phyloP scores from a whole-genome alignment of 2,113 vertebrate species.

The Oryzias melastigma region DNA sequence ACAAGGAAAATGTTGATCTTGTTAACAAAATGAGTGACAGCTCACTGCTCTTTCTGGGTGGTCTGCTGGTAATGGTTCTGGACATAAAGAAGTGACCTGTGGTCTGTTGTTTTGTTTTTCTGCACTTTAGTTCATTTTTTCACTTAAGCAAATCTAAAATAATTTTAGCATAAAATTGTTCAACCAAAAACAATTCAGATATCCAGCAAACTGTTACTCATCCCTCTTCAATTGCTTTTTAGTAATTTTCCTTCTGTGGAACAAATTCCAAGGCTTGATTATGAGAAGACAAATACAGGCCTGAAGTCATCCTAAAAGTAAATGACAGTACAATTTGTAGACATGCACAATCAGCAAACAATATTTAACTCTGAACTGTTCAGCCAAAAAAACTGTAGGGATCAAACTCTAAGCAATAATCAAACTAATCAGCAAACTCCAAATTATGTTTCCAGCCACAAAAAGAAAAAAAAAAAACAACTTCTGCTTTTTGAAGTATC shows the following conservation, averaged over 20 bases:
- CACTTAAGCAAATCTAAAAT: slow-evolving; percentile 39
- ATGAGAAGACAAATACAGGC: too few species aligned
- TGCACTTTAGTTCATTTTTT: slow-evolving; percentile 41
- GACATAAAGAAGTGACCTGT: slow-evolving; percentile 17
- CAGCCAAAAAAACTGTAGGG: too few species aligned
- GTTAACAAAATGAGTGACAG: slow-evolving; percentile 67
- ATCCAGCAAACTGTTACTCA: slow-evolving; percentile 16
- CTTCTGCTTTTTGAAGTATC: too few species aligned
- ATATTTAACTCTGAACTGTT: too few species aligned
- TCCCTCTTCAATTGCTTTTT: slow-evolving; percentile 9
- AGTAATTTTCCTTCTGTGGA: background rate
- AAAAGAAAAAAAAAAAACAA: too few species aligned
- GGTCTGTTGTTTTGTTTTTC: slow-evolving; percentile 17
- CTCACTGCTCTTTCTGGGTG: slow-evolving; percentile 66
- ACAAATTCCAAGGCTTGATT: too few species aligned
- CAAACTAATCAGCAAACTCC: too few species aligned
- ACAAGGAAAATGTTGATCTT: slow-evolving; percentile 37
- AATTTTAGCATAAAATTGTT: slow-evolving; percentile 23
- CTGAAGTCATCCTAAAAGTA: too few species aligned
- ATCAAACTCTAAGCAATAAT: too few species aligned
- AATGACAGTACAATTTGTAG: too few species aligned
- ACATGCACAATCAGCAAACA: too few species aligned
- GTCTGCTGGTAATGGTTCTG: slow-evolving; percentile 43
- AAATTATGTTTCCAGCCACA: too few species aligned
- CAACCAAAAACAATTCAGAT: slow-evolving; percentile 31